phyloP scores from a whole-genome alignment of 2,888 invertebrate genomes.

The Gymnoscelis rufifasciata region DNA sequence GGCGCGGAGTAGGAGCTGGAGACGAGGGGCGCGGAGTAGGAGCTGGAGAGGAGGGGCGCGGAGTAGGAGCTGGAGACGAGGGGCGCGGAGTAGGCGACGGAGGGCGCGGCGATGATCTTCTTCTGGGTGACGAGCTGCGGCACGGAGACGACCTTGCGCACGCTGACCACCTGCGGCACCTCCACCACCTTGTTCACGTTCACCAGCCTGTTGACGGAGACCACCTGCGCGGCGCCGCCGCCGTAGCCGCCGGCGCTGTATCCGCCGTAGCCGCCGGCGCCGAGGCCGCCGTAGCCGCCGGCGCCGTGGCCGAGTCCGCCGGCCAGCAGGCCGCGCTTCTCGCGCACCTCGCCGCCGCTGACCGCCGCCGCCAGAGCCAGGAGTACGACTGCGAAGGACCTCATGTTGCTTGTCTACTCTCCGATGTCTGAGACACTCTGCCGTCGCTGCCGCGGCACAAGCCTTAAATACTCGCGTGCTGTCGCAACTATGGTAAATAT shows the following conservation, averaged over 20 bases:
- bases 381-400: constrained; percentile 20
- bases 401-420: constrained; percentile 17
- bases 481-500: constrained; percentile 3
- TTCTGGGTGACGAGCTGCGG: constrained; percentile 52
- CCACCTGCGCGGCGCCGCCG: constrained; percentile 30
- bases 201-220: constrained; percentile 42
- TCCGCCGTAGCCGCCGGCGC: constrained; percentile 20
- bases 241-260: constrained; percentile 18
- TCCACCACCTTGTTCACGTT: constrained; percentile 43
- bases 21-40: no score
- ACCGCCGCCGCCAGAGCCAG: constrained; percentile 25
- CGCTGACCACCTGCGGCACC: constrained; percentile 43
- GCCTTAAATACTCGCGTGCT: constrained; percentile 11
- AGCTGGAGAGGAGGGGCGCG: no score
- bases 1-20: no score
- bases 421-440: background rate
- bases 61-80: no score
- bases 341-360: constrained; percentile 26
- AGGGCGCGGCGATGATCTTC: constrained; percentile 39
- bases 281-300: constrained; percentile 9
- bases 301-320: constrained; percentile 18
- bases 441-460: background rate
- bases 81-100: constrained; percentile 20
- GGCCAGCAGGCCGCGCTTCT: constrained; percentile 25
- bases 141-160: constrained; percentile 49